Base-by-base conservation (phyloP, 2,113 vertebrate genomes). In the Leucosticte australis region DNA sequence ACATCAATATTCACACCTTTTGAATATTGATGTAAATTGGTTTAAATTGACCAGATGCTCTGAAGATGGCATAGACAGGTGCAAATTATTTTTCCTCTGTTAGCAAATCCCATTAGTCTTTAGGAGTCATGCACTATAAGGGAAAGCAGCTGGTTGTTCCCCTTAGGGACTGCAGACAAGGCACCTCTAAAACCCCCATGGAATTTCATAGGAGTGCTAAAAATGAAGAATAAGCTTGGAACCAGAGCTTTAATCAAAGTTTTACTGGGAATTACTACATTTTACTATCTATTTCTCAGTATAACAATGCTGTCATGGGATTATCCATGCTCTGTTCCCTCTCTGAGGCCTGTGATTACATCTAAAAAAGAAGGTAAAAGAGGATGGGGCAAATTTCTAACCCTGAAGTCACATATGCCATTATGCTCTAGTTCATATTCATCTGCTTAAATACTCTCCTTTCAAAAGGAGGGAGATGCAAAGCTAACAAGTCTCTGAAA, bases 11-110 rank as follows among this genome's bases (percentile, higher is more conserved):
- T 83, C 73, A 82, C 37, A 84, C n/a, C 76, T 90, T 65, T 79
- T 53, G 35, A 83, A 94, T 94, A 92, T 90, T 94, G 91, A 96
- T 89, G 55, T 80, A 95, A 94, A 94, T 90, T 83, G 70, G 33
- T 88, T 90, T 94, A 95, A 96, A 95, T 90, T 90, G 93, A 94
- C 89, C 96, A 97, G 87, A 94, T 97, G 93, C 50, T 94, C 78
- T 87, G 70, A 96, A 83, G 87, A 92, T 90, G 21, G 42, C 59
- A 79, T 24, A 62, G 87, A 67, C 91, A 92, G 90, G 67, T 95
- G 91, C 78, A 95, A 96, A 96, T 83, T 95, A 91, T 80, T 90
- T 80, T 80, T 89, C 85, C 62, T 94, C 82, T 80, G 55, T 94
- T 86, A 94, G n/a, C 14, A 83, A 92, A 92, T 94, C 91, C 91